Base-by-base conservation (phyloP, 2,888 invertebrate species). In the Orchesellides sinensis region DNA sequence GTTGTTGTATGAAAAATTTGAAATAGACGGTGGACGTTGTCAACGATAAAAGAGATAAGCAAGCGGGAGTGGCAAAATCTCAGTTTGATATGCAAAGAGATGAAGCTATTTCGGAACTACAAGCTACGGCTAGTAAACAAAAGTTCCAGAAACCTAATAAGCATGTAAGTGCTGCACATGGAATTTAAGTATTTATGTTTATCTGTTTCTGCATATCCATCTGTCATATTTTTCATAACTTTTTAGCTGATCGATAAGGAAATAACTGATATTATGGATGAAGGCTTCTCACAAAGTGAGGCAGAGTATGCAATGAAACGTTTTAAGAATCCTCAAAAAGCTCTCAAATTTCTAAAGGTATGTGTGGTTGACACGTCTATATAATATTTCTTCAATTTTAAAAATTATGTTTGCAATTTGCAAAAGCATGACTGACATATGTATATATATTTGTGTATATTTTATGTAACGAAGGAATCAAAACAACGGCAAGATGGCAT, bases 1-100 rank as follows among this genome's bases (percentile, higher is more conserved):
- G 12, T 19, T 32, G 0, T 45, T 70, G n/a, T n/a, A n/a, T n/a
- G n/a, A n/a, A n/a, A n/a, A n/a, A n/a, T n/a, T n/a, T n/a, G n/a
- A n/a, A n/a, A n/a, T 35, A 86, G 86, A 84, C 87, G 2, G 84
- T 85, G 74, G 87, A 87, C 32, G 83, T 87, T 12, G 86, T 85
- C 0, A 87, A 83, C 70, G 84, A 86, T 29, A 83, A 86, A 61
- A 87, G 79, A 32, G 85, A 86, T 49, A 74, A 32, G 0, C 56
- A 59, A 32, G 2, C 66, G 0, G 82, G 54, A 40, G 84, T 47
- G 32, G 78, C 81, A 17, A 86, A 86, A 83, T 59, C 86, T 5
- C 73, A 86, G 32, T 87, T 87, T 81, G 87, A 85, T 49, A 68
- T 81, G 23, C 86, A 87, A 65, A 56, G 87, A 23, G 77, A 85